Evolutionary conservation across 2,888 invertebrate species (phyloP).

Genomic region (Cheilosia variabilis): DNA sequence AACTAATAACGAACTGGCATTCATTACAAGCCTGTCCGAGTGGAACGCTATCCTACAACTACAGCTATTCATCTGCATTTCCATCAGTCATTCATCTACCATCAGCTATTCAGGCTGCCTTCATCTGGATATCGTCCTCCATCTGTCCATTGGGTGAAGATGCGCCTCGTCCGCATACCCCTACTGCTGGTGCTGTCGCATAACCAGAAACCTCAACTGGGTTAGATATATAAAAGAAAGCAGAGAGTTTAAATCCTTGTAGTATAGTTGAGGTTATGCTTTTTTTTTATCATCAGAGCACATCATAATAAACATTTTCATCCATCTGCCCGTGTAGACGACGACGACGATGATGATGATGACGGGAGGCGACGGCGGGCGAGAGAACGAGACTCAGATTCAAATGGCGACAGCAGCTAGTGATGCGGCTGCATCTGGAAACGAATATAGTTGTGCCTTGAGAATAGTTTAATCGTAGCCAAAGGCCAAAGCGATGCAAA

Average conservation of each 20-base stretch:
- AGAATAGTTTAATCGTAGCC: slow-evolving; percentile 56
- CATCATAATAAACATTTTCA: slow-evolving; percentile 71
- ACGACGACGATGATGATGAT: slow-evolving; percentile 10
- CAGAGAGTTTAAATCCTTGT: slow-evolving; percentile 32
- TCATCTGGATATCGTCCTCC: slow-evolving; percentile 64
- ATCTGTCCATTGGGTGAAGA: slow-evolving; percentile 61
- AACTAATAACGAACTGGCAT: slow-evolving; percentile 74
- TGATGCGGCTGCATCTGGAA: slow-evolving; percentile 15
- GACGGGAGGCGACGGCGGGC: slow-evolving; percentile 7
- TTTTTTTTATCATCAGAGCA: slow-evolving; percentile 67
- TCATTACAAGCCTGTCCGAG: slow-evolving; percentile 71
- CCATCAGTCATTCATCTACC: slow-evolving; percentile 71
- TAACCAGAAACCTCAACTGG: slow-evolving; percentile 55
- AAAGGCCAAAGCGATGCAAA: slow-evolving; percentile 32
- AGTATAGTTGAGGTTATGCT: slow-evolving; percentile 31
- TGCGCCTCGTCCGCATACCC: background rate
- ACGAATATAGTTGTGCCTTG: slow-evolving; percentile 1
- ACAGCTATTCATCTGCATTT: slow-evolving; percentile 71
- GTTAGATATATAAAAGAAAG: slow-evolving; percentile 52
- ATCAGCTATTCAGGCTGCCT: slow-evolving; percentile 70
- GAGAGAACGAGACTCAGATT: slow-evolving; percentile 58
- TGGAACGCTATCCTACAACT: slow-evolving; percentile 49
- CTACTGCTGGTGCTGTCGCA: slow-evolving; percentile 19
- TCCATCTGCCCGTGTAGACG: slow-evolving; percentile 58
- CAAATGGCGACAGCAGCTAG: slow-evolving; percentile 62